A percentile compares a stretch with the other conserved stretches of the same genome.
Evolutionary conservation across 2,797 vertebrate species (phyloP).

Genomic region (Kryptopterus vitreolus): DNA sequence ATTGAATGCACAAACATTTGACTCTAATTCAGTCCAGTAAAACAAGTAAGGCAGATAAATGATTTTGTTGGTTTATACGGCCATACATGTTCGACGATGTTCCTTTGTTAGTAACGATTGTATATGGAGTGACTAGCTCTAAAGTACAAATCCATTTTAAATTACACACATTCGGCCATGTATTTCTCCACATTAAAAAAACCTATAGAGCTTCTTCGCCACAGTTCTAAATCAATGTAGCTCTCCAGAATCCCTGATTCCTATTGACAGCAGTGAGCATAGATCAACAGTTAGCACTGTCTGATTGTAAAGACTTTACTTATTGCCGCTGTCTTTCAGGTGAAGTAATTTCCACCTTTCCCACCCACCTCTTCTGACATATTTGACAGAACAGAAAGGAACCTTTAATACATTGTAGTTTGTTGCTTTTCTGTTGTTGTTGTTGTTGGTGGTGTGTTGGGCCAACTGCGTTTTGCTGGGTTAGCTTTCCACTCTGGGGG

Average conservation of each 20-base stretch:
- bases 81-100: not conserved
- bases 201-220: constrained; percentile 3
- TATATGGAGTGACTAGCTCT: not conserved
- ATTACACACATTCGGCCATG: not conserved
- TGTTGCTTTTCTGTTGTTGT: not conserved
- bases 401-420: not conserved
- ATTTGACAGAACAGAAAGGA: not conserved
- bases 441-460: not conserved
- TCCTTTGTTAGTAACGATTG: not conserved
- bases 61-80: not conserved
- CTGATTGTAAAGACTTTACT: constrained; percentile 5
- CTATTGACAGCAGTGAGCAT: constrained; percentile 28
- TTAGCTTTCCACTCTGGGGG: not conserved
- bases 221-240: not conserved
- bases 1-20: not conserved
- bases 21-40: not conserved
- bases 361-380: not conserved
- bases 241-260: constrained; percentile 4
- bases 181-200: not conserved
- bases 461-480: not conserved
- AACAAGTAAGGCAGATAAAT: not conserved
- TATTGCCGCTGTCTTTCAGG: constrained; percentile 12
- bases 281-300: constrained; percentile 3
- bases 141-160: not conserved
- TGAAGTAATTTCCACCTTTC: constrained; percentile 1